These are phyloP conservation scores for Periparus ater DNA, from an alignment of 2,797 vertebrate genomes.

Conservation along the genomic window DNA sequence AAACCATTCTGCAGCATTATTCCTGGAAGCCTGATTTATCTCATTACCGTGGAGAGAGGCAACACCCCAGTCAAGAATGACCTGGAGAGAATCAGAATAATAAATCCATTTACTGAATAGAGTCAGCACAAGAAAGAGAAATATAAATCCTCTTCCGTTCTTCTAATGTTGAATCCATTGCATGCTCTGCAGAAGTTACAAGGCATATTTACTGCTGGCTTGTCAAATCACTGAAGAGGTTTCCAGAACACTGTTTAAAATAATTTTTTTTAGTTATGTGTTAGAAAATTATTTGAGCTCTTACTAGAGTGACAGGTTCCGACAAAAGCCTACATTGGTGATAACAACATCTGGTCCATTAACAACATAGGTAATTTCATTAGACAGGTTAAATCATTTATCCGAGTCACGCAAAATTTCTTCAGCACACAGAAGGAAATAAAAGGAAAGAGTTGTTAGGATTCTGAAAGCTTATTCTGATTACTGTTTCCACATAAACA, in stretches of 20 bases:
- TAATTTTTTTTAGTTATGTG: neutral
- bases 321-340: neutral
- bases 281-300: neutral
- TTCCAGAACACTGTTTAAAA: neutral
- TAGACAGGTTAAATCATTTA: neutral
- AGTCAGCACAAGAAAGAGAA: neutral
- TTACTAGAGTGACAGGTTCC: neutral
- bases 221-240: neutral
- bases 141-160: neutral
- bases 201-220: neutral
- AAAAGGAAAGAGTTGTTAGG: neutral
- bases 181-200: neutral
- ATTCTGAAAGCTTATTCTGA: neutral
- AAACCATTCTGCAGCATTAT: neutral
- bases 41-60: neutral
- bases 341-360: neutral
- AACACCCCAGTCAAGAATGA: constrained; percentile 38
- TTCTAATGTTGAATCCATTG: neutral
- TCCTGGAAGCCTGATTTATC: constrained; percentile 4
- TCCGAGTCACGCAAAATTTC: neutral
- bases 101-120: neutral
- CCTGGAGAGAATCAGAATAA: neutral
- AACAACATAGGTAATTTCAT: neutral
- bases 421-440: neutral
- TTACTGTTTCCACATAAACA: neutral